phyloP scores from a whole-genome alignment of 2,797 vertebrate genomes.

The Scolopax rusticola region DNA sequence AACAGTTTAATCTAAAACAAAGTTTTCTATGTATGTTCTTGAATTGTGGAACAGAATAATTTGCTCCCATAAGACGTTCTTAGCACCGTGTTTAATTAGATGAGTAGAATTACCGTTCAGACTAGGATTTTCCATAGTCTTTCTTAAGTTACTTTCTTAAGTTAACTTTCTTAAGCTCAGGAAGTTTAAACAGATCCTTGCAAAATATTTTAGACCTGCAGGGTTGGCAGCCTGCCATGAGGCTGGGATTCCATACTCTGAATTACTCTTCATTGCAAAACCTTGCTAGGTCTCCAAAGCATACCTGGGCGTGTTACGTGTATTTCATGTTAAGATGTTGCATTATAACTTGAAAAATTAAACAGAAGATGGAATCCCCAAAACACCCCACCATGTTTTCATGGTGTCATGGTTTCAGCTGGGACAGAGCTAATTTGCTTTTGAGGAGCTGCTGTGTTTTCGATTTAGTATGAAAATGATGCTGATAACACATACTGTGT shows the following conservation, averaged over 20 bases:
- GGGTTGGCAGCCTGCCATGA: background rate
- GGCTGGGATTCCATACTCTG: background rate
- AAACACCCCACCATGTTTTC: background rate
- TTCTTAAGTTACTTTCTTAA: too few relatives aligned
- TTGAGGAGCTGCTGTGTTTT: background rate
- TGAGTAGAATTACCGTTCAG: background rate
- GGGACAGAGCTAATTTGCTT: background rate
- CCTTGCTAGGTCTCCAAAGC: rapidly evolving
- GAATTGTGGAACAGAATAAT: background rate
- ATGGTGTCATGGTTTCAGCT: background rate
- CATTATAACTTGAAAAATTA: background rate
- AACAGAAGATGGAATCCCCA: background rate
- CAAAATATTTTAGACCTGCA: background rate
- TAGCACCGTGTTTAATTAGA: background rate
- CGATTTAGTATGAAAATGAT: background rate
- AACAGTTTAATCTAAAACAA: background rate
- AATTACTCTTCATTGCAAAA: rapidly evolving
- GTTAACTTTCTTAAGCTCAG: background rate
- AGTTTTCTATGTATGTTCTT: background rate
- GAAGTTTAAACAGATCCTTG: background rate
- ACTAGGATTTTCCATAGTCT: background rate
- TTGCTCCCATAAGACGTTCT: rapidly evolving
- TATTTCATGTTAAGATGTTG: background rate
- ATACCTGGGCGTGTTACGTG: rapidly evolving
- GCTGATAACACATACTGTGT: background rate